phyloP scores from a whole-genome alignment of 2,113 vertebrate species.

The Chinchilla lanigera region DNA sequence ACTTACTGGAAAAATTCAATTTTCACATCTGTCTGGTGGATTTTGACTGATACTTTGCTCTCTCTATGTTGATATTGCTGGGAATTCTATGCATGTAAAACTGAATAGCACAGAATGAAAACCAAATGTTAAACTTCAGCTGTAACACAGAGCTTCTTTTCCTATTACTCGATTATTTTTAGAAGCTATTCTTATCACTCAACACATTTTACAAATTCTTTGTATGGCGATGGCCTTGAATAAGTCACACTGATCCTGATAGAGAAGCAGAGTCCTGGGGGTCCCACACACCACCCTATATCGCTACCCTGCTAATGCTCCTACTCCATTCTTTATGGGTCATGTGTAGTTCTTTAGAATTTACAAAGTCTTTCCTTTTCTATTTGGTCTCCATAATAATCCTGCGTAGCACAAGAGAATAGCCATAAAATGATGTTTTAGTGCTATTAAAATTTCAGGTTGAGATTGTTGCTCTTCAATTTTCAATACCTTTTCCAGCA shows the following conservation, averaged over 20 bases:
- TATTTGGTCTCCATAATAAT: neutral
- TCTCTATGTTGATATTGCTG: constrained; percentile 49
- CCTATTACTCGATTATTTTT: constrained; percentile 24
- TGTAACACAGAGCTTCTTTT: constrained; percentile 39
- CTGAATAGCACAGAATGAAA: constrained; percentile 64
- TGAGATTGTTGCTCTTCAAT: constrained; percentile 12
- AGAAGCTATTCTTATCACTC: constrained; percentile 34
- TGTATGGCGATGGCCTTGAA: neutral
- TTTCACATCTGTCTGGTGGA: constrained; percentile 79
- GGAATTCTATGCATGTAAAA: constrained; percentile 74
- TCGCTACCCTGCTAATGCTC: neutral
- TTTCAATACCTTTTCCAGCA: constrained; percentile 25
- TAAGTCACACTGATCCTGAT: neutral
- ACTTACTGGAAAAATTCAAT: constrained; percentile 80
- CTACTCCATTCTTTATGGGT: neutral
- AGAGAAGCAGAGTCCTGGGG: neutral
- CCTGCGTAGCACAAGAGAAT: neutral
- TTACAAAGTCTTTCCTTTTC: neutral
- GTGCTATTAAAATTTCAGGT: constrained; percentile 33
- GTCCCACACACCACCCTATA: neutral
- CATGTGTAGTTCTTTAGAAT: neutral
- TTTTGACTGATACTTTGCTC: constrained; percentile 76
- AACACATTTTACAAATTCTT: neutral
- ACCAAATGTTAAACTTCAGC: constrained; percentile 68
- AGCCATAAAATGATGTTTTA: neutral